Evolutionary conservation across 2,113 vertebrate species (phyloP), one percentile per base, ranked within the genome.

Genomic region (Dasypus novemcinctus): DNA sequence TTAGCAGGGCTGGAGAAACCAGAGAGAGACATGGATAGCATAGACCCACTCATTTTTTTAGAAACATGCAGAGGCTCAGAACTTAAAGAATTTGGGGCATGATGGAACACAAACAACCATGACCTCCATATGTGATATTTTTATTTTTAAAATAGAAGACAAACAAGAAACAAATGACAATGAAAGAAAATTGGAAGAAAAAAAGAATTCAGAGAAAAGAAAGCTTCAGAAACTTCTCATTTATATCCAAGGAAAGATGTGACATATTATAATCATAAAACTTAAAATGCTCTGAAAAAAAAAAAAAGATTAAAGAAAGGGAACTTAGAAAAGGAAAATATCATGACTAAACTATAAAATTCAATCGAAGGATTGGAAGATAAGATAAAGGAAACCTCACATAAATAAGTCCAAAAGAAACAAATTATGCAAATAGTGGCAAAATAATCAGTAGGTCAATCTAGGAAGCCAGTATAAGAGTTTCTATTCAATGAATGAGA

Each of bases 291-390:
- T 49, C n/a, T n/a, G n/a, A n/a, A n/a, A n/a, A n/a, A n/a, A 66
- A 57, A 84, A 49, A 59, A 49, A 72, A 63, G 36, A 79, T 41
- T 63, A 75, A 94, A 90, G 54, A 75, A 82, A 74, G 29, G 85
- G 46, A 94, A 74, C 18, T 93, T 90, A 90, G 38, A 81, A 94
- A 69, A 63, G 61, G 13, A 74, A 86, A 96, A 63, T 63, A 69
- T 91, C 57, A 43, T 76, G 31, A 46, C 69, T 85, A 27, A 91
- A 80, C 33, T 85, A 66, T 61, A 81, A 82, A 76, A 31, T 92
- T 89, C 57, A 92, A 12, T 38, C 85, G 57, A 72, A 38, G 7
- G 14, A 72, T 49, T 78, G 54, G 41, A 27, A 76, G 13, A 41
- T 72, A 78, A 15, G 14, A 78, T 72, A 57, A 64, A 82, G 54